These are phyloP conservation scores for Pogoniulus pusillus DNA, from an alignment of 2,797 vertebrate species.

Conservation along the genomic window DNA sequence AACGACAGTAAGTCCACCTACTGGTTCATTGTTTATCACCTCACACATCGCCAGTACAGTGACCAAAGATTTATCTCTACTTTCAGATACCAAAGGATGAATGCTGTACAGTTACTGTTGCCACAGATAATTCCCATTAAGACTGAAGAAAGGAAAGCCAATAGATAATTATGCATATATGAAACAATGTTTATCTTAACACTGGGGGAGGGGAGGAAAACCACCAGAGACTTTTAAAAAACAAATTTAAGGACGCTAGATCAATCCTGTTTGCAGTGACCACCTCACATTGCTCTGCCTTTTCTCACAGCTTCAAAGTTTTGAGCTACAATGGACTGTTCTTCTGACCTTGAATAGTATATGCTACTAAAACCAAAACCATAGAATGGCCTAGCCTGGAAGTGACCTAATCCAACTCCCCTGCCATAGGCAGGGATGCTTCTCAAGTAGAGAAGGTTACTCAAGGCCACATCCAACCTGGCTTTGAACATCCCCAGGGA, in stretches of 20 bases:
- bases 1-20: background rate
- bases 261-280: background rate
- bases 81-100: background rate
- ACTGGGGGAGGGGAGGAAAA: background rate
- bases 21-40: background rate
- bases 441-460: too few relatives aligned
- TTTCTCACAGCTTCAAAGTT: background rate
- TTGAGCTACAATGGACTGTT: background rate
- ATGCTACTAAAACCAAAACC: background rate
- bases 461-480: too few relatives aligned
- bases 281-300: background rate
- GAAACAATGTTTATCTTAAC: background rate
- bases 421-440: too few relatives aligned
- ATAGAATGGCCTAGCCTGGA: too few relatives aligned
- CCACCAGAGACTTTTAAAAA: background rate
- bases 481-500: too few relatives aligned
- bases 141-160: constrained; percentile 9
- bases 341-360: background rate
- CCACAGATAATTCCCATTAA: background rate
- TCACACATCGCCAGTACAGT: constrained; percentile 11
- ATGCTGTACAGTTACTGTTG: too few relatives aligned
- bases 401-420: too few relatives aligned
- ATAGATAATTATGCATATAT: constrained; percentile 7
- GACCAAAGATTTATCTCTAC: constrained; percentile 20
- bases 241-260: background rate